Conservation (phyloP, 2,888 invertebrate genomes). For the Dolichopus griseipennis region DNA sequence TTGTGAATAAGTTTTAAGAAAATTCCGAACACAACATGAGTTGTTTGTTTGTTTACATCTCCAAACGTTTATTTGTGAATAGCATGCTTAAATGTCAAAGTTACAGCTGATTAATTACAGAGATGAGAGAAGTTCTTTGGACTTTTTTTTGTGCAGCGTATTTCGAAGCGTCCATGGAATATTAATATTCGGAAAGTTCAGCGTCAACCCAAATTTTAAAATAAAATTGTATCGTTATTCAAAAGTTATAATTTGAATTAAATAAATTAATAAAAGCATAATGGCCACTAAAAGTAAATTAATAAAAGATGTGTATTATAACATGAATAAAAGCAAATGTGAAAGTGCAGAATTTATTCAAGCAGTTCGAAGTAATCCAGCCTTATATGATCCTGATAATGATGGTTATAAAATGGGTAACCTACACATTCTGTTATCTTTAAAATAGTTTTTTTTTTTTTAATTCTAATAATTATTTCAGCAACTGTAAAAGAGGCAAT, state of each 20-base stretch:
- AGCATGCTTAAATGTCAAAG: too few species aligned
- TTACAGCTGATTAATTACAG: too few species aligned
- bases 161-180: not conserved
- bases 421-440: not conserved
- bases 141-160: not conserved
- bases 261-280: not conserved
- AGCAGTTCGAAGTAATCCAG: not conserved
- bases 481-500: not conserved
- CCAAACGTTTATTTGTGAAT: too few species aligned
- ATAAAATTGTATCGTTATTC: conserved; percentile 4
- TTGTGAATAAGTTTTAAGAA: too few species aligned
- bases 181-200: not conserved
- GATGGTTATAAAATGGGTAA: not conserved
- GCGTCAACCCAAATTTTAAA: not conserved
- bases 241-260: not conserved
- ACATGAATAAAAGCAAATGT: conserved; percentile 1
- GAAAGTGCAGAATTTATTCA: not conserved
- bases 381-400: not conserved
- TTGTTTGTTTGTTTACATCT: too few species aligned
- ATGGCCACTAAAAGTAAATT: not conserved
- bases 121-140: too few species aligned
- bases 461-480: not conserved
- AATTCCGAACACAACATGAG: too few species aligned
- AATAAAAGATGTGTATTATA: not conserved
- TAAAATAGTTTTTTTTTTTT: not conserved